A percentile compares a stretch with the other conserved stretches of the same genome.
Evolutionary conservation across 2,888 invertebrate genomes (phyloP).

Genomic region (Microplitis manilae): DNA sequence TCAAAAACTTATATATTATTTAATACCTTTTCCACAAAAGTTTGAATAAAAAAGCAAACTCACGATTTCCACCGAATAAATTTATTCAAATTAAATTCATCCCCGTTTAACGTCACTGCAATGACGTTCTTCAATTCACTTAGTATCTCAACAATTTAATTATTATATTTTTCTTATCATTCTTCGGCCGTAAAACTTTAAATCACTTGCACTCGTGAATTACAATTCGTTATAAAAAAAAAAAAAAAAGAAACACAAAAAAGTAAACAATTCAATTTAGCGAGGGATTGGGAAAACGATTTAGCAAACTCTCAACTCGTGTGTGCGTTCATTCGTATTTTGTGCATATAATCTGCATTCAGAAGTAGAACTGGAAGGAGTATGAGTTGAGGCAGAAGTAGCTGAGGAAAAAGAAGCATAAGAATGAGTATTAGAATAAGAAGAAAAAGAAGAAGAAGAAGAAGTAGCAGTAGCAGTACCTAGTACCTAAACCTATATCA

Average conservation of each 20-base stretch:
- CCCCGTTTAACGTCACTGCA: slow-evolving; percentile 22
- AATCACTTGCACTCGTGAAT: slow-evolving; percentile 16
- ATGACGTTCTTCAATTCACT: slow-evolving; percentile 33
- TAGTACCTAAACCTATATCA: slow-evolving; percentile 9
- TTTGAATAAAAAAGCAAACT: no score
- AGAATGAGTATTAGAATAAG: neutral
- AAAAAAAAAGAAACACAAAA: neutral
- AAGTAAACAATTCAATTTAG: slow-evolving; percentile 21
- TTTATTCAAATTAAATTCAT: slow-evolving; percentile 40
- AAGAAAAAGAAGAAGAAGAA: neutral
- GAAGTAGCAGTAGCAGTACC: neutral
- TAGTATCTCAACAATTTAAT: slow-evolving; percentile 32
- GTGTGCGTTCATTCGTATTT: slow-evolving; percentile 14
- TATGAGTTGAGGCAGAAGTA: neutral
- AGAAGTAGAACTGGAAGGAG: neutral
- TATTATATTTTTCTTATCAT: slow-evolving; percentile 5
- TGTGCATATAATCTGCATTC: slow-evolving; percentile 18
- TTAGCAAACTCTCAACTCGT: neutral
- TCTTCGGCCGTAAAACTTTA: no score
- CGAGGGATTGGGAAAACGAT: slow-evolving; percentile 5
- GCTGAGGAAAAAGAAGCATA: neutral
- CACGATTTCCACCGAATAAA: slow-evolving; percentile 35
- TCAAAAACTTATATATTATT: slow-evolving; percentile 15
- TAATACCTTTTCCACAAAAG: no score
- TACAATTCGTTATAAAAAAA: no score